phyloP scores from a whole-genome alignment of 2,888 invertebrate species.

The Myopa testacea region DNA sequence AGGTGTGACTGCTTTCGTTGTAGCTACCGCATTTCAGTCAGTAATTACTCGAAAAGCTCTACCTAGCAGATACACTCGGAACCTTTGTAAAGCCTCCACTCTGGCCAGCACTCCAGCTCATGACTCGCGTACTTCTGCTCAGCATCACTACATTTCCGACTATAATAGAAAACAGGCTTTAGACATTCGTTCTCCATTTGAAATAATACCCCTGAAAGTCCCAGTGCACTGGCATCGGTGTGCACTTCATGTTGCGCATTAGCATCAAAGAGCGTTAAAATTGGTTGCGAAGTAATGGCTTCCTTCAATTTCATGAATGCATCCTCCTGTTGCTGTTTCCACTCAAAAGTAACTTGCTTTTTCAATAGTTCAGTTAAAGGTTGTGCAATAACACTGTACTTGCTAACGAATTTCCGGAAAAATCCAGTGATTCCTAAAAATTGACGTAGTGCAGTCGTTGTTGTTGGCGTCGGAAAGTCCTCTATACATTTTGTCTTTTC shows the following conservation, averaged over 20 bases:
- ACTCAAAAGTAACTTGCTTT: neutral
- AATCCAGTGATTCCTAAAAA: constrained; percentile 28
- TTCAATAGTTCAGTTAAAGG: constrained; percentile 20
- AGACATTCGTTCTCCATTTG: too few relatives aligned
- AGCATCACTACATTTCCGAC: too few relatives aligned
- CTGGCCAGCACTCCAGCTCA: constrained; percentile 62
- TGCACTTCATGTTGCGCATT: constrained; percentile 12
- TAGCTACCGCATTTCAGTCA: constrained; percentile 27
- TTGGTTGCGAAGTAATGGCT: neutral
- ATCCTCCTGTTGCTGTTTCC: constrained; percentile 9
- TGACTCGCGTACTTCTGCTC: constrained; percentile 51
- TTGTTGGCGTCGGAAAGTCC: constrained; percentile 9
- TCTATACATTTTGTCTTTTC: constrained; percentile 23
- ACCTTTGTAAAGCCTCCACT: constrained; percentile 41
- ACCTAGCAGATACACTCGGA: neutral
- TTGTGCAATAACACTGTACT: constrained; percentile 19
- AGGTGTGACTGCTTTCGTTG: constrained; percentile 27
- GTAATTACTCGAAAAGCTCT: constrained; percentile 6
- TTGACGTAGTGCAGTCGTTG: constrained; percentile 17
- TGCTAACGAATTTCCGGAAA: constrained; percentile 28
- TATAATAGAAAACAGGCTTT: too few relatives aligned
- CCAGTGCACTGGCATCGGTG: constrained; percentile 7
- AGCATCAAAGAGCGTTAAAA: constrained; percentile 3
- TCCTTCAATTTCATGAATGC: constrained; percentile 7
- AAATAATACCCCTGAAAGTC: neutral